phyloP scores from a whole-genome alignment of 1,140 invertebrate genomes.

The Lepidurus apus region DNA sequence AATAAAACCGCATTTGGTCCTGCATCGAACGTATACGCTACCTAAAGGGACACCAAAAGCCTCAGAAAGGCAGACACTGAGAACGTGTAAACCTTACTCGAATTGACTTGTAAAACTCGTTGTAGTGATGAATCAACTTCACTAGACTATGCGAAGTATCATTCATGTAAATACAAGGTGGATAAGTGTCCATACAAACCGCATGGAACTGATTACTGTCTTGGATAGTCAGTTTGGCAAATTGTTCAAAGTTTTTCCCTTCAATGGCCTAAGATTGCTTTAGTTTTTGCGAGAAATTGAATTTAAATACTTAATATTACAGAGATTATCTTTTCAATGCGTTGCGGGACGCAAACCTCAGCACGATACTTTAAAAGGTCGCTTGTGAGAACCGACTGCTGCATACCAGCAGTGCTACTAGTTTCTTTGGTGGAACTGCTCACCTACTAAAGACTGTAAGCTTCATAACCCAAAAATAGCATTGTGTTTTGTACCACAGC shows the following conservation, averaged over 20 bases:
- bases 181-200: conserved; percentile 87
- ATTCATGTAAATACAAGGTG: conserved; percentile 89
- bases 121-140: conserved; percentile 75
- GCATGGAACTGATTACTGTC: conserved; percentile 99
- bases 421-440: conserved; percentile 79
- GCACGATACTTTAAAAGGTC: conserved; percentile 71
- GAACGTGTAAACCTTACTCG: conserved; percentile 20
- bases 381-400: conserved; percentile 71
- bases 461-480: conserved; percentile 26
- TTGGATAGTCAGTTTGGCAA: conserved; percentile 92
- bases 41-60: conserved; percentile 49
- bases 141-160: conserved; percentile 75
- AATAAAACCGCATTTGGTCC: conserved; percentile 94
- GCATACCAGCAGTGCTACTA: conserved; percentile 90
- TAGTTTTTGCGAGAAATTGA: background rate
- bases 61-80: conserved; percentile 28
- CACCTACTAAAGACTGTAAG: conserved; percentile 49
- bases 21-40: conserved; percentile 95
- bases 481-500: conserved; percentile 61
- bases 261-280: conserved; percentile 62
- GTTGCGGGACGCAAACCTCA: conserved; percentile 62
- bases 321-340: conserved; percentile 57
- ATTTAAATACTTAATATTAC: background rate
- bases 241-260: conserved; percentile 71
- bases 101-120: conserved; percentile 46